Evolutionary conservation across 1,140 invertebrate species (phyloP), one percentile per base, ranked within the genome.

Genomic region (Theocolax elegans): DNA sequence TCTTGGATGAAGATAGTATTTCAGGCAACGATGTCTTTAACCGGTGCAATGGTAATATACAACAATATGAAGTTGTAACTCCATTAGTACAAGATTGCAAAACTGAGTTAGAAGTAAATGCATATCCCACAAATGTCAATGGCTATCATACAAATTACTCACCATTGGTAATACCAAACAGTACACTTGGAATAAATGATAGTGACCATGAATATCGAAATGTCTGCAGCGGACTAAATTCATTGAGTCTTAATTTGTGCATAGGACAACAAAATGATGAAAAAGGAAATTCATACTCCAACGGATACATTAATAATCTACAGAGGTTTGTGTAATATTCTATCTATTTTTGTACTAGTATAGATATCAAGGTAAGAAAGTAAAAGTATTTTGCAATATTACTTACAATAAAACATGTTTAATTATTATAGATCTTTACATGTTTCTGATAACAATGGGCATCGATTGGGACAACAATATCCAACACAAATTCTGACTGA

Each of bases 1-100:
- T 90, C 74, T 84, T 90, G 19, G 89, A 89, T 73, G 89, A 90
- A 60, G 87, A 88, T 67, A 86, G 86, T 68, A 83, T 87, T 53
- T 75, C 85, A 72, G 81, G 82, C 44, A 80, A 83, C 44, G 88
- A 80, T 74, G 75, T 76, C 10, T 65, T 59, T n/a, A 17, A 29
- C 12, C 78, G 73, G 12, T 84, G 76, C 58, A 81, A 80, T 70
- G 77, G 75, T 21, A 79, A 80, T 71, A 31, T 25, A 29, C 72
- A 74, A 38, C 59, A 44, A 17, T 44, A 59, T 44, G 49, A 62
- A 25, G 15, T 38, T 49, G 65, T 23, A 2, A n/a, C n/a, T 27
- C 29, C 60, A 29, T 65, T 65, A 21, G 31, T 6, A 49, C 53
- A 38, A 71, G 62, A 65, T 25, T 65, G 29, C 42, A 64, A 70